Base-by-base conservation (phyloP, 2,797 vertebrate species). In the Pangasius sanitwongsei region DNA sequence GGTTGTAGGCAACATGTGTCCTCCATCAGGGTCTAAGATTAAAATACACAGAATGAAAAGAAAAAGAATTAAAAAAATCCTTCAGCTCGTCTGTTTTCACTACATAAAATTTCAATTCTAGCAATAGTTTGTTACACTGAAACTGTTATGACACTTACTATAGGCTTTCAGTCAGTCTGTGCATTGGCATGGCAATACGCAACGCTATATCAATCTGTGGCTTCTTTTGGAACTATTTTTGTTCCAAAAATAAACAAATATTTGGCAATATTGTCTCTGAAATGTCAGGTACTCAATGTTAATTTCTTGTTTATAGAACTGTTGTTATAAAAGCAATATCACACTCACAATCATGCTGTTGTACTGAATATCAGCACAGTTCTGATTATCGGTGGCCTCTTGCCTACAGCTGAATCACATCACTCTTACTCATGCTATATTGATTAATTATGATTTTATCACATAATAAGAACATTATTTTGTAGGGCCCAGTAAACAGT, bases 1-100 rank as follows among this genome's bases (percentile, higher is more conserved):
- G 0, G 92, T 94, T 85, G 96, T 95, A 1, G 95, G 95, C 91
- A 96, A 89, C 0, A 92, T 5, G 13, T 96, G 94, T 83, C 92
- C 23, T 88, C 94, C 92, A 11, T 70, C 53, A 57, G 34, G 37
- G 37, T 72, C 74, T n/a, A 48, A 50, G 25, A 6, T 77, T 48
- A 77, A 77, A 77, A 77, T n/a, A 28, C 74, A 50, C 41, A 75
- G 44, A 75, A 48, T 50, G 44, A 48, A 75, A 11, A 72, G 69
- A 20, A 37, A 16, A 69, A 34, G 4, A 61, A n/a, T 12, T 3
- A n/a, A 67, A 15, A 31, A 34, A 5, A 34, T 72, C 34, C 37
- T 18, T 31, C 65, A 4, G 1, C n/a, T 31, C 31, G 12, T 67
- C 65, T 67, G 65, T 31, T 15, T 67, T 67, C 25, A 67, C n/a